These are phyloP conservation scores for Agrochola litura DNA, from an alignment of 2,888 invertebrate genomes.

Conservation along the genomic window DNA sequence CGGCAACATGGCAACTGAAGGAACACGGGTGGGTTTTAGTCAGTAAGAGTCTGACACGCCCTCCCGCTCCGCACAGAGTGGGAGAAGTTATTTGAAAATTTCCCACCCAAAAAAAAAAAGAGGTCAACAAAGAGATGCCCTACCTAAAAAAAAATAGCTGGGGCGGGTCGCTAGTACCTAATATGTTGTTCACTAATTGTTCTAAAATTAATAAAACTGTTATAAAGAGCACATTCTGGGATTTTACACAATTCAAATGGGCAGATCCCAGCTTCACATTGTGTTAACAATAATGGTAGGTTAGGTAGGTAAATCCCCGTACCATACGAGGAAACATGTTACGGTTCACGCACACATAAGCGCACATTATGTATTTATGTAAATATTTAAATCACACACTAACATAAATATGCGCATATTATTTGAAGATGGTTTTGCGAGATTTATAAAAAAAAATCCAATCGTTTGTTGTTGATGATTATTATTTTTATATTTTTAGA, in stretches of 20 bases:
- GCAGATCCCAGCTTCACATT: background rate
- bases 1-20: too few species aligned
- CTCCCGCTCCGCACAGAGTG: too few species aligned
- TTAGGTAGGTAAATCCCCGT: constrained; percentile 38
- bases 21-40: too few species aligned
- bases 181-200: too few species aligned
- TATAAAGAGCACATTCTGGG: background rate
- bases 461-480: background rate
- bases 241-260: constrained; percentile 12
- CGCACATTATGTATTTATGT: background rate
- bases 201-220: background rate
- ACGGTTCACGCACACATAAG: constrained; percentile 7
- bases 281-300: background rate
- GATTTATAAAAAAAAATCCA: background rate
- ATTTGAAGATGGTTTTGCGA: background rate
- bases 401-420: constrained; percentile 14
- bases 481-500: background rate
- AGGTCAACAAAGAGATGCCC: too few species aligned
- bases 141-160: too few species aligned
- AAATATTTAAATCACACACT: constrained; percentile 18
- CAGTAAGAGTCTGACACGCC: too few species aligned
- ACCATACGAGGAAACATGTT: constrained; percentile 29
- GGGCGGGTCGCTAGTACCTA: too few species aligned
- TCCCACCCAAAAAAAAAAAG: too few species aligned
- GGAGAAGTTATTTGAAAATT: too few species aligned